Evolutionary conservation across 1,140 invertebrate genomes (phyloP), one percentile per base, ranked within the genome.

Genomic region (Brachionus calyciflorus): DNA sequence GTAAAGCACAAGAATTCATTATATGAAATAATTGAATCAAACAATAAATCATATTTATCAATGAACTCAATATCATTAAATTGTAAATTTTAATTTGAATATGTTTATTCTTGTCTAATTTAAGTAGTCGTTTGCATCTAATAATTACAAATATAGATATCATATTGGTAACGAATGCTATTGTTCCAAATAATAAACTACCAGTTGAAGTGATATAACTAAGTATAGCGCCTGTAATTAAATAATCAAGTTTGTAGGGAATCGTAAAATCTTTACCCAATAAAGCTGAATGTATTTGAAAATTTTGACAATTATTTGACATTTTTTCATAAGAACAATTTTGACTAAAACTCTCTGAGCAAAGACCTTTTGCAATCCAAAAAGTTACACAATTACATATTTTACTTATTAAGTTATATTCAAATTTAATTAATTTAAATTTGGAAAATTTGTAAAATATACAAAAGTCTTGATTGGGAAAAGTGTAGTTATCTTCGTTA

Each of bases 371-470:
- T 17, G 49, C 21, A 5, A 51, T 19, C 49, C 49, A 51, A 21
- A 51, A 51, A 3, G 26, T 17, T 24, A 51, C 49, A 51, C 49
- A 51, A 51, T 2, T 21, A 51, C 49, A 51, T 24, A 51, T 24
- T 51, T 51, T 12, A 21, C 26, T 21, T 24, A 4, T 51, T 51
- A 51, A 51, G 2, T 24, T 24, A 51, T 24, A 51, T 21, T 21
- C 49, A 51, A 51, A 51, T 51, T 51, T 51, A 4, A 51, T 21
- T 51, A 24, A 51, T n/a, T 51, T 51, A 21, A 51, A 51, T 51
- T n/a, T 21, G 3, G 49, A 24, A 51, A 51, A 51, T 51, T 51
- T 51, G 19, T 51, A 12, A 21, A 51, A 12, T 2, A 51, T 51
- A 51, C 49, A 51, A 51, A 51, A 51, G 17, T 51, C 49, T 21